phyloP scores from a whole-genome alignment of 2,113 vertebrate species.

The Lagopus leucura region DNA sequence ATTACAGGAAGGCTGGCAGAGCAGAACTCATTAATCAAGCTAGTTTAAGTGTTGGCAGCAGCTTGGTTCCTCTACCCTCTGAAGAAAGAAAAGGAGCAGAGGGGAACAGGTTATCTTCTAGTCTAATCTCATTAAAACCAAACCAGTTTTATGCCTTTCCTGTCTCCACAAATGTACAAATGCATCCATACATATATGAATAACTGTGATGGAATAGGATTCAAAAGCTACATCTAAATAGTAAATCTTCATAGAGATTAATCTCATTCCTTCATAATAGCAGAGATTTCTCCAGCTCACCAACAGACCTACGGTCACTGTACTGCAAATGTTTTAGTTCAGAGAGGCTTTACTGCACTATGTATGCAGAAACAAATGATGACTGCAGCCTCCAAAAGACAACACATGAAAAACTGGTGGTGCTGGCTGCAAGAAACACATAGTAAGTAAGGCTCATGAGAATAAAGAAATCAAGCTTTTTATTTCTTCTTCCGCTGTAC shows the following conservation, averaged over 20 bases:
- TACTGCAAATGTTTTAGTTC: not conserved
- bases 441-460: not conserved
- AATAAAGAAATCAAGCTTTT: slow-evolving; percentile 10
- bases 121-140: not conserved
- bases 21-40: slow-evolving; percentile 33
- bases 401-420: not conserved
- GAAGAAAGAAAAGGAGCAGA: not conserved
- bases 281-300: not conserved
- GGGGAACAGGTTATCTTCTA: not conserved
- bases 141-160: not conserved
- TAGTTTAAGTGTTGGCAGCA: not conserved
- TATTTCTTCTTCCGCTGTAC: not conserved
- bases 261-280: not conserved
- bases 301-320: not conserved
- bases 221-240: not conserved
- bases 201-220: not conserved
- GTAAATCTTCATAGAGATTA: not conserved
- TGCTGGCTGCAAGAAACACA: not conserved
- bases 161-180: rapidly evolving
- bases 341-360: not conserved
- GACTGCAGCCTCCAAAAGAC: not conserved
- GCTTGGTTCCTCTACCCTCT: not conserved
- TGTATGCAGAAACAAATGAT: not conserved
- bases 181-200: rapidly evolving
- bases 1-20: not conserved